Conservation (phyloP, 2,113 vertebrate species). For the Rissa tridactyla region DNA sequence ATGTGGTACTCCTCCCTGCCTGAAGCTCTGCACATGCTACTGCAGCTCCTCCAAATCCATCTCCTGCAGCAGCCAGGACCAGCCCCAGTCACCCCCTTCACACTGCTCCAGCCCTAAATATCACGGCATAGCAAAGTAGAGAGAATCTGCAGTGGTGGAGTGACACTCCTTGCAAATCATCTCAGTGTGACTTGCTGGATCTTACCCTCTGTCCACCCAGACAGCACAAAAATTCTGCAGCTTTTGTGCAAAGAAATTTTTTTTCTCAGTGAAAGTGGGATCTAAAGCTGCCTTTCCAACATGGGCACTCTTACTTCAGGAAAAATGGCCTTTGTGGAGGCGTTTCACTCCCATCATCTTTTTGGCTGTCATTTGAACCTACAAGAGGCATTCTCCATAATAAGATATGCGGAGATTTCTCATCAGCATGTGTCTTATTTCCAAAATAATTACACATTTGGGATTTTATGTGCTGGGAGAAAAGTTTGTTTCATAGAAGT, state of each 20-base stretch:
- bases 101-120: background rate
- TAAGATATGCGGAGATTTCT: background rate
- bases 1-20: too few relatives aligned
- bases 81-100: background rate
- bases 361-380: background rate
- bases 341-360: background rate
- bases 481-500: background rate
- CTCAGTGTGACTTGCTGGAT: background rate
- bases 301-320: background rate
- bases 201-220: background rate
- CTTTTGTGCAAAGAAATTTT: background rate
- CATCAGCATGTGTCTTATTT: background rate
- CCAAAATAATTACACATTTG: background rate
- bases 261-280: background rate
- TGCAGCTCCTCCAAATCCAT: background rate
- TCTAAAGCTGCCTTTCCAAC: background rate
- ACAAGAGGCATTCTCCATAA: background rate
- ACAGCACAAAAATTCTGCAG: background rate
- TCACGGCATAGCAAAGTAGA: accelerated
- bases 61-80: background rate
- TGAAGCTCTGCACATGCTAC: background rate
- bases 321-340: background rate
- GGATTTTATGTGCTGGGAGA: background rate
- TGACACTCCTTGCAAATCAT: accelerated
- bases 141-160: background rate